Base-by-base conservation (phyloP, 1,140 invertebrate species). In the Forficula auricularia region DNA sequence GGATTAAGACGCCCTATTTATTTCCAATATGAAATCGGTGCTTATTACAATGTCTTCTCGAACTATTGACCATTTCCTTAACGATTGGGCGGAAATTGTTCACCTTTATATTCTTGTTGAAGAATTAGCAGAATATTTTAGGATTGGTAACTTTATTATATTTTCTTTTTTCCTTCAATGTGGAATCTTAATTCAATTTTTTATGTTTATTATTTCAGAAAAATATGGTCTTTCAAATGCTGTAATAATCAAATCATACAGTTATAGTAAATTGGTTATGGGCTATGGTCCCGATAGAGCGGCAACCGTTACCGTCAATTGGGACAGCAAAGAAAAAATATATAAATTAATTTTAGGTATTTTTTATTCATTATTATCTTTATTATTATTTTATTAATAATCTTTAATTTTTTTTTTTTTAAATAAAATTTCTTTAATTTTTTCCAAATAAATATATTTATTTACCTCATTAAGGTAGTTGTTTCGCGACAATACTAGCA, bases 51-150 rank as follows among this genome's bases (percentile, higher is more conserved):
- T 19, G 70, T 79, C 34, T 57, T 63, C 4, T n/a, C 73, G 80
- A 48, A 84, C 82, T 13, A 85, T 92, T 0, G 81, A 90, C 48
- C 18, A 14, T 0, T 64, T 92, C 33, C 62, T 92, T 4, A 80
- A 77, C 35, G 90, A 95, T 55, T 95, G 90, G 90, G 73, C 74
- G 2, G 79, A 87, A 51, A 89, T 95, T 49, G 83, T 85, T 15
- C 79, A 90, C 55, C 66, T 96, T 1, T 91, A 92, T 55, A 73
- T 75, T 1, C 64, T 90, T 4, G 77, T 92, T 3, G 66, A 86
- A 48, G 79, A 87, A 51, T 78, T 87, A 47, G 71, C 77, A 2
- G 73, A 78, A 55, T 74, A 77, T 52, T 65, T 76, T 19, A 73
- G 71, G 53, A 67, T 70, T 43, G 70, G 68, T 71, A 57, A 58